Conservation (phyloP, 2,888 invertebrate species). For the Cheilosia vernalis region DNA sequence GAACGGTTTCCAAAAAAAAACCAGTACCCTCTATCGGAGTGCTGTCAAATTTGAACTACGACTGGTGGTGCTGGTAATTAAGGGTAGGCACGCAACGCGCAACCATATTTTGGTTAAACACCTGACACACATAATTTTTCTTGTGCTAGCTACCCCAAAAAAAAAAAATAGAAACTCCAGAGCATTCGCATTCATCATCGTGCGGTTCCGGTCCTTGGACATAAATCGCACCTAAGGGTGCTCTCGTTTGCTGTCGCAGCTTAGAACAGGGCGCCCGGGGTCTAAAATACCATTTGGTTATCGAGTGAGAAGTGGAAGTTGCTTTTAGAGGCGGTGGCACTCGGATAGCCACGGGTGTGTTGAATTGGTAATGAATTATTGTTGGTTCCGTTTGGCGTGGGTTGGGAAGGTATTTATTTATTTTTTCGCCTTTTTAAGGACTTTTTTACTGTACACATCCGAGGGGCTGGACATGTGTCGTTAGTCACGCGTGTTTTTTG, state of each 20-base stretch:
- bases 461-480: conserved; percentile 67
- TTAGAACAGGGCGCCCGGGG: conserved; percentile 5
- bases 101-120: conserved; percentile 72
- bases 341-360: conserved; percentile 57
- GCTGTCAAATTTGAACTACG: conserved; percentile 67
- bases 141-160: not conserved
- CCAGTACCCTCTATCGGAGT: conserved; percentile 32
- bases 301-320: conserved; percentile 31
- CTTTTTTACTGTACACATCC: conserved; percentile 35
- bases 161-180: not conserved
- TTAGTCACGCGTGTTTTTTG: conserved; percentile 64
- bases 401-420: conserved; percentile 19
- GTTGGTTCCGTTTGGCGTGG: conserved; percentile 48
- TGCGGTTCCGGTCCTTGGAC: conserved; percentile 73
- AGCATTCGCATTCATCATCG: conserved; percentile 61
- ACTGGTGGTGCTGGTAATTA: conserved; percentile 62
- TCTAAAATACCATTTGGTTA: conserved; percentile 42
- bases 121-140: conserved; percentile 61
- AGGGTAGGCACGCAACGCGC: conserved; percentile 65
- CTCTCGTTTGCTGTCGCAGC: conserved; percentile 49
- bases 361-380: conserved; percentile 73
- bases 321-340: conserved; percentile 32
- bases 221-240: conserved; percentile 74
- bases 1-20: not conserved
- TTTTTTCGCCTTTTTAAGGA: conserved; percentile 55